Evolutionary conservation across 2,797 vertebrate genomes (phyloP).

Genomic region (Nyctibius grandis): DNA sequence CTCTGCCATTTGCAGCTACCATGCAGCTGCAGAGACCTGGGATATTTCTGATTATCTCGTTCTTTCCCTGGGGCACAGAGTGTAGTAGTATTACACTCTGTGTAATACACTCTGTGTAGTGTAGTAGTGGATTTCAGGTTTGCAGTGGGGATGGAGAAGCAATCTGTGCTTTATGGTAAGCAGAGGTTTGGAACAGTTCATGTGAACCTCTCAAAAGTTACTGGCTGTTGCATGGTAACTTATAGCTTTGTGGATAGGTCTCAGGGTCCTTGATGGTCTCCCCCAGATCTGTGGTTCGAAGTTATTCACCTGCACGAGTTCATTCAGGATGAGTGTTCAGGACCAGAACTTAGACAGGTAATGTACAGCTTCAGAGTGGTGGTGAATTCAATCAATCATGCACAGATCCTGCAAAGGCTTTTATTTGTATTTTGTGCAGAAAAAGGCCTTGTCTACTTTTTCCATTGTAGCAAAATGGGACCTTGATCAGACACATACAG

Average conservation of each 20-base stretch:
- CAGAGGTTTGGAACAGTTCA: not conserved
- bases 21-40: not conserved
- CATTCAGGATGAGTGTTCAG: not conserved
- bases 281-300: not conserved
- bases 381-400: not conserved
- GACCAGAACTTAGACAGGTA: not conserved
- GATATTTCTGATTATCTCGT: not conserved
- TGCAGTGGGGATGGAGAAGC: not conserved
- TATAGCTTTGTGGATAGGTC: fast-evolving
- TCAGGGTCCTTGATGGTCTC: not conserved
- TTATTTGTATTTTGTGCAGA: not conserved
- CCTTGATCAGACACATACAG: not conserved
- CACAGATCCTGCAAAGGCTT: not conserved
- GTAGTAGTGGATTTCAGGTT: not conserved
- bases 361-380: not conserved
- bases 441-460: not conserved
- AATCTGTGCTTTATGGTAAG: not conserved
- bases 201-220: not conserved
- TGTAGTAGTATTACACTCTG: too few species aligned
- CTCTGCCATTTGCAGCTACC: not conserved
- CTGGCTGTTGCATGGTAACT: not conserved
- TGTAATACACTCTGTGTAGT: too few species aligned
- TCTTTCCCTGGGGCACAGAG: not conserved
- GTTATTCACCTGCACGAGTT: not conserved
- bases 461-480: not conserved